Conservation (phyloP, 2,888 invertebrate genomes). For the Ichneumon xanthorius region DNA sequence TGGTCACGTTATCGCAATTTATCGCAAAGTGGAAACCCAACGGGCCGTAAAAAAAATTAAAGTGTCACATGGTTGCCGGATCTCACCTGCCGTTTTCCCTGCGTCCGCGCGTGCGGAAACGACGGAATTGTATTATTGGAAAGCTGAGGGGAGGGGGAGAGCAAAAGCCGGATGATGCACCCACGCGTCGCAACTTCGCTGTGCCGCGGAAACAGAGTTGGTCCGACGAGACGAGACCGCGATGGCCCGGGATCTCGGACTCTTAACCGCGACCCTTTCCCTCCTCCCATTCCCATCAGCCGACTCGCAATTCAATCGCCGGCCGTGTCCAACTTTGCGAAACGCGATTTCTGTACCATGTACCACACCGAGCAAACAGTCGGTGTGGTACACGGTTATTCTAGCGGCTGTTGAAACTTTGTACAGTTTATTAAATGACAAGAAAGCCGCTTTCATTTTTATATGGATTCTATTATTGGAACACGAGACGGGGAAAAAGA, state of each 20-base stretch:
- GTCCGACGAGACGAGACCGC: slow-evolving; percentile 49
- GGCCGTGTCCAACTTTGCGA: slow-evolving; percentile 42
- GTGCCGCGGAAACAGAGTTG: slow-evolving; percentile 30
- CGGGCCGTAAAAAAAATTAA: not conserved
- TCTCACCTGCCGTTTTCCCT: slow-evolving; percentile 38
- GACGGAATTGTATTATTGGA: slow-evolving; percentile 51
- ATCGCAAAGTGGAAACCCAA: not conserved
- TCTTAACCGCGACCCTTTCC: slow-evolving; percentile 48
- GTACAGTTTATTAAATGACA: slow-evolving; percentile 10
- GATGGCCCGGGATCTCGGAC: slow-evolving; percentile 10
- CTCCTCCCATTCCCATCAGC: not conserved
- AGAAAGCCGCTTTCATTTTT: slow-evolving; percentile 43
- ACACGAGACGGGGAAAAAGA: not conserved
- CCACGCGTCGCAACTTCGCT: slow-evolving; percentile 47
- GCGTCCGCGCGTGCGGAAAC: slow-evolving; percentile 54
- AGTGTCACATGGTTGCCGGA: slow-evolving; percentile 3
- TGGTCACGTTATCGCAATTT: not conserved
- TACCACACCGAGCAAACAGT: not conserved
- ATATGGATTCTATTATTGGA: slow-evolving; percentile 13
- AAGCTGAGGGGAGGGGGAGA: slow-evolving; percentile 9
- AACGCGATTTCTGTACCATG: no score
- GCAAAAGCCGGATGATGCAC: slow-evolving; percentile 34
- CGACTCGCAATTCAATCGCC: slow-evolving; percentile 44
- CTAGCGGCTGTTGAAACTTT: not conserved
- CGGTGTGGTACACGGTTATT: not conserved